Evolutionary conservation across 2,797 vertebrate species (phyloP), one percentile per base, ranked within the genome.

Genomic region (Chelon labrosus): DNA sequence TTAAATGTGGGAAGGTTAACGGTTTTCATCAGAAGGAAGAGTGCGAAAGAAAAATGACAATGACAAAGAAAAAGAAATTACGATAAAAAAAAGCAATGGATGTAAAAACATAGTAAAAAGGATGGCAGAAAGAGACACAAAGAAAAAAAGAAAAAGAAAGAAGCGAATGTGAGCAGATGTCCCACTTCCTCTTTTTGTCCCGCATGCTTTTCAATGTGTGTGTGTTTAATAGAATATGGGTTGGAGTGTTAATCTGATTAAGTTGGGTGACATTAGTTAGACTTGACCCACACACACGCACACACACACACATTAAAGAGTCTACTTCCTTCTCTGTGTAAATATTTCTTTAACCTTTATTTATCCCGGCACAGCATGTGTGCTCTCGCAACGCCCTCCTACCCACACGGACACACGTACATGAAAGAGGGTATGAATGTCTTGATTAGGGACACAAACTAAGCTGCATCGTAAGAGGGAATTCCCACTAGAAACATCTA

Each of bases 141-240:
- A 25, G 0, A 2, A 54, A 19, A 22, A 35, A 27, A 53, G 2
- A 13, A 7, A 25, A 12, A 50, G 11, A 4, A 60, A 37, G 10
- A 61, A 4, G 19, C 12, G 0, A 35, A 49, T 41, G 49, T 41
- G 44, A 49, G 72, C 47, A 59, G 61, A 79, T 54, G 62, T 76
- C 42, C 66, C 47, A 77, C 76, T 85, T 85, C 75, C 76, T 79
- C 61, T 68, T 82, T 67, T 70, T 10, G 54, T 39, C 52, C 25
- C 44, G 65, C 1, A 16, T 73, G 46, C 27, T 54, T 27, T 19
- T 70, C 16, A 14, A 57, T 27, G 35, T 27, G 41, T 64, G 16
- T 53, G 51, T 42, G 38, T 57, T 42, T 70, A 58, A 65, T 44
- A 51, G 69, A 65, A 73, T 70, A 72, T 50, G n/a, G 58, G 49